Percentiles rank a stretch among this genome's conserved stretches.
Evolutionary conservation across 92 coral and sea anemone species (phyloP).

Genomic region (Epizoanthus stellaris): DNA sequence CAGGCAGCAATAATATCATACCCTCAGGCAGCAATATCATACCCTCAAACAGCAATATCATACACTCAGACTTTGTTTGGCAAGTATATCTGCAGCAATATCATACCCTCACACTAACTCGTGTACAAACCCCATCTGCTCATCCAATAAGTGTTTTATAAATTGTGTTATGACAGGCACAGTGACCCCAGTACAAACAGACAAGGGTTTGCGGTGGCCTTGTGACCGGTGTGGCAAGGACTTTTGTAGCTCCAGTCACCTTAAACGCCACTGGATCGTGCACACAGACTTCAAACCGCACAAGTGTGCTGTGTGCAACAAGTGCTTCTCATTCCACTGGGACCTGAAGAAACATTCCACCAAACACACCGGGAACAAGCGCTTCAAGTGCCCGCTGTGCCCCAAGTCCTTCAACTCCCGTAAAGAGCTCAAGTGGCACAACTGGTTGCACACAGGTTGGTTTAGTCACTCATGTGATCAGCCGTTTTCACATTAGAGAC

Average conservation of each 20-base stretch:
- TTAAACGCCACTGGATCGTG: slow-evolving; percentile 80
- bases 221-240: slow-evolving; percentile 79
- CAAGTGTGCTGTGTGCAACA: slow-evolving; percentile 65
- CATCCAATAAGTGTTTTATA: background rate
- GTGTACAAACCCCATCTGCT: no score
- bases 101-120: no score
- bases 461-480: background rate
- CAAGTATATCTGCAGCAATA: no score
- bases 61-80: no score
- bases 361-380: slow-evolving; percentile 76
- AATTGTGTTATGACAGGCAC: slow-evolving; percentile 39
- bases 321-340: slow-evolving; percentile 77
- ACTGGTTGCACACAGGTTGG: slow-evolving; percentile 80
- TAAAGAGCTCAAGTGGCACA: slow-evolving; percentile 68
- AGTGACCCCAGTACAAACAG: slow-evolving; percentile 66
- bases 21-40: no score
- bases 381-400: slow-evolving; percentile 71
- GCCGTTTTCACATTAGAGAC: background rate
- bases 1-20: no score
- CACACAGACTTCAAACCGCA: slow-evolving; percentile 81
- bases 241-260: slow-evolving; percentile 76
- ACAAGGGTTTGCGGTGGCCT: slow-evolving; percentile 79
- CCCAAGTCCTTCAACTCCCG: slow-evolving; percentile 74
- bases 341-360: slow-evolving; percentile 79
- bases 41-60: no score